Evolutionary conservation across 37 sponge, comb jelly and placozoan genomes (phyloP), one percentile per base, ranked within the genome.

Genomic region (Ephydatia muelleri): DNA sequence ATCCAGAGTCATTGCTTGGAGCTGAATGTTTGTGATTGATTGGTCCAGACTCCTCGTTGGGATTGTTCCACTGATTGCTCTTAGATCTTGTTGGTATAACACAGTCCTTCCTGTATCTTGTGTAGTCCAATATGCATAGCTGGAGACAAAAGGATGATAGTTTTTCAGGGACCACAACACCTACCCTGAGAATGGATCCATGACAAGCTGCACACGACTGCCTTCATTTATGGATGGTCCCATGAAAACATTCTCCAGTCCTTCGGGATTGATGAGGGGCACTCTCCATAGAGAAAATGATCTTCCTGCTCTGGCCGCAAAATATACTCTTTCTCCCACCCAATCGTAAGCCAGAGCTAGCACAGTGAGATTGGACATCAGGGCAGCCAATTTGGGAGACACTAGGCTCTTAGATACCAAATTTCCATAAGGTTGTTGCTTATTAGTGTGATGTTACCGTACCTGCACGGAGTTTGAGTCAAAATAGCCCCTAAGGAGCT

Each of bases 151-250:
- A n/a, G 30, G 40, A 38, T 19, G 16, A 3, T 26, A 19, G 2
- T 29, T n/a, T 11, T 28, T 11, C 2, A 1, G 33, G 19, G 19
- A 3, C 65, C 37, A 9, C 32, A n/a, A 68, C 9, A 70, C 85
- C 9, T 68, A 85, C 82, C 87, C 82, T 74, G 66, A 38, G 48
- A 87, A 81, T 3, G 87, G 80, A 75, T 81, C 81, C 68, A 87
- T 47, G 26, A 67, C 34, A 38, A 80, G 38, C 28, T 77, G 37
- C 4, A 85, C 49, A 16, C 21, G 38, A 32, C 70, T 40, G 25
- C n/a, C 40, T 23, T 34, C 33, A 30, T 12, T 37, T 11, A 5
- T 27, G 40, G 35, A 70, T n/a, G 35, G 30, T 77, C 72, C 27
- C 48, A 11, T 12, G 39, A 35, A 29, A 21, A 74, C 48, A 81